Conservation (phyloP, 1,140 invertebrate species). For the Neotoxoptera formosana region DNA sequence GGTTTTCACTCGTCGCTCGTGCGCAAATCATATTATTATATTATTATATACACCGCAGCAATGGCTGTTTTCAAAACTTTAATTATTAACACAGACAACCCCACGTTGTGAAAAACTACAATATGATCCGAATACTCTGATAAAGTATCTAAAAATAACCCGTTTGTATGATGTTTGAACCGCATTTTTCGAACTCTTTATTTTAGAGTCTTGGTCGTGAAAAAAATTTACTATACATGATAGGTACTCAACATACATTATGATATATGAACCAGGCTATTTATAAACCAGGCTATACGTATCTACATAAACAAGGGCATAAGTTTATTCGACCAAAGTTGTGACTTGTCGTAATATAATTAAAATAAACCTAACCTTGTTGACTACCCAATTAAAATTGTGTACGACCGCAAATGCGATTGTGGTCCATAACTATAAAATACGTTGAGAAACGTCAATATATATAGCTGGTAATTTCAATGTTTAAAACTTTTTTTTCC, state of each 20-base stretch:
- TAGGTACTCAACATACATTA: background rate
- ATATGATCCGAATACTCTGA: background rate
- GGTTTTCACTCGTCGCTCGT: background rate
- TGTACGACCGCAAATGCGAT: no score
- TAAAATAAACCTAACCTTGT: background rate
- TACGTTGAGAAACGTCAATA: background rate
- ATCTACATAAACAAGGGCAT: no score
- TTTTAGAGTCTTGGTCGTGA: background rate
- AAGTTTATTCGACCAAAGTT: no score
- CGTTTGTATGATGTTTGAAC: rapidly evolving
- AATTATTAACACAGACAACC: background rate
- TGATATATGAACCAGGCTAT: no score
- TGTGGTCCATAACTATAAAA: background rate
- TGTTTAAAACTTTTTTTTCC: background rate
- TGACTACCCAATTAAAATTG: background rate
- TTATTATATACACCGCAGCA: background rate
- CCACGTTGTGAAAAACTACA: background rate
- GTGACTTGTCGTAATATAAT: background rate
- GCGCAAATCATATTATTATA: background rate
- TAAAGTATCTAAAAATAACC: background rate
- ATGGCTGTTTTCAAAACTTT: background rate
- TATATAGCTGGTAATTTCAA: background rate
- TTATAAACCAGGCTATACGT: no score
- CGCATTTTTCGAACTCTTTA: background rate
- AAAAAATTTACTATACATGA: background rate